Percentiles rank a stretch among this genome's conserved stretches.
Evolutionary conservation across 2,797 vertebrate genomes (phyloP).

Genomic region (Pseudochaenichthys georgianus): DNA sequence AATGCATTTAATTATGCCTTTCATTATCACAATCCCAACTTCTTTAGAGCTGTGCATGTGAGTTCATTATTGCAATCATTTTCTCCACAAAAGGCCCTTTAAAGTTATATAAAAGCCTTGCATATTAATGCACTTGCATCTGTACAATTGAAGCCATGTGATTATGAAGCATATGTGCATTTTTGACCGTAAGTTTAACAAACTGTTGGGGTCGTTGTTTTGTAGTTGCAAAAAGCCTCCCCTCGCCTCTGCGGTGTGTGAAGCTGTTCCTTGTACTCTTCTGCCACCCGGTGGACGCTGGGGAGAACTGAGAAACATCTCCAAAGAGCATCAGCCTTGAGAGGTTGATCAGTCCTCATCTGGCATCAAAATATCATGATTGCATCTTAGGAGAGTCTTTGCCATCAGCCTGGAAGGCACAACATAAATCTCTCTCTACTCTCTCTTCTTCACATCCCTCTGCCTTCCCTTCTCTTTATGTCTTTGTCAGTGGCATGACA

Average conservation of each 20-base stretch:
- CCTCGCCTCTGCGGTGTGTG: constrained; percentile 42
- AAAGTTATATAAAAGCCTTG: constrained; percentile 30
- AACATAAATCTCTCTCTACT: constrained; percentile 71
- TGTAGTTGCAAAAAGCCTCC: constrained; percentile 47
- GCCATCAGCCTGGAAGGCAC: constrained; percentile 75
- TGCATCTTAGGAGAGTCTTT: constrained; percentile 79
- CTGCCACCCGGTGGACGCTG: constrained; percentile 84
- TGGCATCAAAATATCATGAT: constrained; percentile 80
- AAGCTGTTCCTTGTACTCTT: constrained; percentile 84
- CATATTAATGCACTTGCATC: constrained; percentile 32
- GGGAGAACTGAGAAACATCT: constrained; percentile 57
- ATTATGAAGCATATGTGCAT: constrained; percentile 50
- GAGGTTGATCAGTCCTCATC: constrained; percentile 73
- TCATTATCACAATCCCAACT: constrained; percentile 17
- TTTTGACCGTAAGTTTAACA: constrained; percentile 56
- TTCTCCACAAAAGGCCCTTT: constrained; percentile 26
- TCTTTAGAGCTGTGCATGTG: constrained; percentile 14
- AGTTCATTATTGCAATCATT: constrained; percentile 40
- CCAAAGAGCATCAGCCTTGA: constrained; percentile 59
- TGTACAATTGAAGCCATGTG: constrained; percentile 44
- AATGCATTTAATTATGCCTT: constrained; percentile 31
- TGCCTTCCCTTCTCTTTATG: constrained; percentile 66
- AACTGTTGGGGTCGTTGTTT: constrained; percentile 51
- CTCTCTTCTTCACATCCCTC: constrained; percentile 63
- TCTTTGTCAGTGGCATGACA: constrained; percentile 80